Base-by-base conservation (phyloP, 2,797 vertebrate genomes). In the Lacerta viridis region DNA sequence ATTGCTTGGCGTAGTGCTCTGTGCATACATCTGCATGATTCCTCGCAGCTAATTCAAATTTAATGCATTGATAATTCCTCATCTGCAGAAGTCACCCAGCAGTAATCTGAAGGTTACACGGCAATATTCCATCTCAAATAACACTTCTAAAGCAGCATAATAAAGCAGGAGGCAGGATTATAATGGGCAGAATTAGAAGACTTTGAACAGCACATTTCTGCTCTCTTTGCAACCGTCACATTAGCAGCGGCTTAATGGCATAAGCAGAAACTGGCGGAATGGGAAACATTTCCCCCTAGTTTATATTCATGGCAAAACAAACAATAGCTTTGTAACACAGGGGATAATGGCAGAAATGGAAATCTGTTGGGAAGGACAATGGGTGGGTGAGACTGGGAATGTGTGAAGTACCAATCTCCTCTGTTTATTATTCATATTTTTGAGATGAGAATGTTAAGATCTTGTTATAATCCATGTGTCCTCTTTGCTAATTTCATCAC, bases 11-110 rank as follows among this genome's bases (percentile, higher is more conserved):
- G 75, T 96, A 97, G 96, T 93, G 94, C 95, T 95, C 94, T 89
- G 71, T 95, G 96, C 97, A 97, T 97, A 96, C 90, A 97, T 97
- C 96, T 97, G 96, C 97, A 96, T 97, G 96, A 97, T 97, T 97
- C 96, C 95, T 96, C 95, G 94, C 94, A 97, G 95, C 94, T 96
- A 97, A 97, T 97, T 97, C 96, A 97, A 96, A 96, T 97, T 97
- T 97, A 97, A 97, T 97, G 96, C 96, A 96, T 94, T 97, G 94
- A 95, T 96, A 97, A 97, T 97, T 97, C 93, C 90, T 96, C 95
- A 97, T 96, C 93, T 92, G 83, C 89, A 82, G 71, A 96, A 97
- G 93, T 93, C 95, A 95, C 93, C 95, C 94, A 95, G 93, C 93
- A 96, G 93, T 97, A 97, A 96, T 97, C 94, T 95, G 95, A 96